Conservation (phyloP, 2,888 invertebrate species). For the Protula sp. region DNA sequence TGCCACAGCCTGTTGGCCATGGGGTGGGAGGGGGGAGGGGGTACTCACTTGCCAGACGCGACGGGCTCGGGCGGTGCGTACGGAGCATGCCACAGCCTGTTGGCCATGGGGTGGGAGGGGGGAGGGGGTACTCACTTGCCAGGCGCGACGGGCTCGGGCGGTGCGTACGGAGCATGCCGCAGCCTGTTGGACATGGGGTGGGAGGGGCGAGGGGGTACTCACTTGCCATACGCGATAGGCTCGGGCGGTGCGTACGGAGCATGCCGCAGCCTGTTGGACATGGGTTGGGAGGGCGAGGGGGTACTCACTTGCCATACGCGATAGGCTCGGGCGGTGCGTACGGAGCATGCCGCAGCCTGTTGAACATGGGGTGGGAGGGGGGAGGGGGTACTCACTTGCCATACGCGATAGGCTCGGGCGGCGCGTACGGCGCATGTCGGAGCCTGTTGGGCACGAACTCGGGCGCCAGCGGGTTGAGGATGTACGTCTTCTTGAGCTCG, state of each 20-base stretch:
- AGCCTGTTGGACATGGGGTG: constrained; percentile 63
- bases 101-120: constrained; percentile 73
- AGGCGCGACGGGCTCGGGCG: constrained; percentile 17
- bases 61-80: constrained; percentile 17
- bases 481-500: constrained; percentile 69
- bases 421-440: constrained; percentile 9
- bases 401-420: constrained; percentile 17
- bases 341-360: constrained; percentile 13
- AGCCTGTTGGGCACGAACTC: constrained; percentile 65
- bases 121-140: constrained; percentile 58
- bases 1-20: constrained; percentile 57
- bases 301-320: constrained; percentile 53
- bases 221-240: constrained; percentile 14
- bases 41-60: constrained; percentile 12
- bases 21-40: constrained; percentile 75
- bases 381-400: constrained; percentile 9
- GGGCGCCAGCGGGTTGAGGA: constrained; percentile 75
- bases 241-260: constrained; percentile 14
- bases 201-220: constrained; percentile 69
- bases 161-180: constrained; percentile 10
- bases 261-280: constrained; percentile 56
- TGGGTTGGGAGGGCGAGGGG: constrained; percentile 74
- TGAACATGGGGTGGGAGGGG: too few species aligned
- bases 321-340: constrained; percentile 18
- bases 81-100: constrained; percentile 13